These are phyloP conservation scores for Pampus argenteus DNA, from an alignment of 2,797 vertebrate genomes.

Conservation along the genomic window DNA sequence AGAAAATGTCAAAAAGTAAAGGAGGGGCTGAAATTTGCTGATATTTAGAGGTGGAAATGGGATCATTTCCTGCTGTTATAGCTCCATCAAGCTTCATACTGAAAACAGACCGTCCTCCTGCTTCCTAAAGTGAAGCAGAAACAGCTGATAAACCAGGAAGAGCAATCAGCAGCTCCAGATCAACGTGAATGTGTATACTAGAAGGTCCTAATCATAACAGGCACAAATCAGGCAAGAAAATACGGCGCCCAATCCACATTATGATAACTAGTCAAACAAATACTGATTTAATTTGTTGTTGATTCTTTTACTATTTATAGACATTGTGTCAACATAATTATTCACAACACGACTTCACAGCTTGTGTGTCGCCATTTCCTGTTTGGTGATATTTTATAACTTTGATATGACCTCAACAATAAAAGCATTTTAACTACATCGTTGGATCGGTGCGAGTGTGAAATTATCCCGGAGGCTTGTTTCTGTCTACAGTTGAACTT, in stretches of 20 bases:
- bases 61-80: conserved; percentile 64
- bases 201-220: conserved; percentile 15
- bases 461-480: no score
- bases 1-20: no score
- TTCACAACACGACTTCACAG: no score
- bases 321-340: no score
- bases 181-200: conserved; percentile 3
- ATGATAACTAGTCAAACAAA: conserved; percentile 3
- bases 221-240: background rate
- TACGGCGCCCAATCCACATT: conserved; percentile 18
- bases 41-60: conserved; percentile 23
- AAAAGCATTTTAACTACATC: no score
- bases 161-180: conserved; percentile 13
- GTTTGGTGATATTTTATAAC: no score
- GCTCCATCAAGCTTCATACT: conserved; percentile 22
- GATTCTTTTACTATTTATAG: background rate
- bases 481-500: no score
- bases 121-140: conserved; percentile 1
- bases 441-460: no score
- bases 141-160: conserved; percentile 17
- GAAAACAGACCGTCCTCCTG: conserved; percentile 32
- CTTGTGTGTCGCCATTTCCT: no score
- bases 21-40: no score
- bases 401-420: no score
- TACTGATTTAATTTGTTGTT: background rate